Conservation (phyloP, 2,888 invertebrate species). For the Zeuzera pyrina region DNA sequence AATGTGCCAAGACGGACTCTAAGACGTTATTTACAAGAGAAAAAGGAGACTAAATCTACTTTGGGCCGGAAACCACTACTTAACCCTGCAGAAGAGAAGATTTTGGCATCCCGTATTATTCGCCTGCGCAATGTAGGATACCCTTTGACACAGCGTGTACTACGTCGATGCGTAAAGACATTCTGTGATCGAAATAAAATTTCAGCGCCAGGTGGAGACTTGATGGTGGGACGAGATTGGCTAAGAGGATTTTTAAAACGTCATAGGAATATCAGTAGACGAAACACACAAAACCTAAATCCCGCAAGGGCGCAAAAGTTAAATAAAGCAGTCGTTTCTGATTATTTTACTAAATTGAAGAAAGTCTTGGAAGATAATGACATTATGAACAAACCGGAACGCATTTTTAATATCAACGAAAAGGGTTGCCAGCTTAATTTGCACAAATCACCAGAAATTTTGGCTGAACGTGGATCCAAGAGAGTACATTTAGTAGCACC, state of each 20-base stretch:
- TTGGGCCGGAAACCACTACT: conserved; percentile 9
- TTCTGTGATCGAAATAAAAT: neutral
- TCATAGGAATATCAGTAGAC: conserved; percentile 10
- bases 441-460: conserved; percentile 13
- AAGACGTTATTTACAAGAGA: conserved; percentile 7
- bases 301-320: conserved; percentile 13
- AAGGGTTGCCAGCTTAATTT: conserved; percentile 11
- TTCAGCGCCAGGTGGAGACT: conserved; percentile 1
- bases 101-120: conserved; percentile 4
- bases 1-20: conserved; percentile 7
- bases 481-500: conserved; percentile 13
- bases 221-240: conserved; percentile 13
- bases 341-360: conserved; percentile 13
- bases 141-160: conserved; percentile 2
- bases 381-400: conserved; percentile 13
- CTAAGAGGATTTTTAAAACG: conserved; percentile 12
- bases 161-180: conserved; percentile 2
- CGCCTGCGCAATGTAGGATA: conserved; percentile 3
- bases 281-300: conserved; percentile 11
- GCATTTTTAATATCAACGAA: conserved; percentile 9
- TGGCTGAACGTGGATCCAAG: conserved; percentile 13
- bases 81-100: conserved; percentile 8
- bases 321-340: conserved; percentile 11
- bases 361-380: conserved; percentile 11
- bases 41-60: conserved; percentile 2